Conservation (phyloP, 2,888 invertebrate genomes). For the Meteorus cinctellus region DNA sequence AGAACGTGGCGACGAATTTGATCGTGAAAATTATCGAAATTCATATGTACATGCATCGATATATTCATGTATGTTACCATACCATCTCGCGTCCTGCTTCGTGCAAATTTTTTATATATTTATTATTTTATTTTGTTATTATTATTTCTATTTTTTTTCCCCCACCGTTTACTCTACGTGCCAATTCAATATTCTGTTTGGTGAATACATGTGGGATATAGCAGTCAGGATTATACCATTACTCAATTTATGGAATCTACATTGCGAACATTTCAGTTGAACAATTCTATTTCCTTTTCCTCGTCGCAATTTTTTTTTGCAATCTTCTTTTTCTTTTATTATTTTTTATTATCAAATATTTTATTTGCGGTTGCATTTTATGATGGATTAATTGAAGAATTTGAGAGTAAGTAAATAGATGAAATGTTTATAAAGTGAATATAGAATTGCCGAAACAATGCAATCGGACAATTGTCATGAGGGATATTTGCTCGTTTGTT, state of each 20-base stretch:
- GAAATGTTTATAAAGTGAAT: not conserved
- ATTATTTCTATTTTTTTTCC: not conserved
- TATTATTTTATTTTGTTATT: not conserved
- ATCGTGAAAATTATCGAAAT: constrained; percentile 59
- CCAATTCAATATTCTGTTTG: constrained; percentile 25
- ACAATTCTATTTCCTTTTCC: not conserved
- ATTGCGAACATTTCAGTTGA: not conserved
- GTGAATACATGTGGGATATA: not conserved
- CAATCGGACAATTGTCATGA: constrained; percentile 3
- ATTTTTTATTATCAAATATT: not conserved
- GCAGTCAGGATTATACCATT: not conserved
- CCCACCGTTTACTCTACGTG: constrained; percentile 29
- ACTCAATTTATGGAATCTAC: not conserved
- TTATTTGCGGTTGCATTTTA: not conserved
- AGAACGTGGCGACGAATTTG: constrained; percentile 45
- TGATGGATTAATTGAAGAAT: not conserved
- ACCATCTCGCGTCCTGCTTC: not conserved
- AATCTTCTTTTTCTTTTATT: not conserved
- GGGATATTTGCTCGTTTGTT: constrained; percentile 30
- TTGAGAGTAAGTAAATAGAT: not conserved
- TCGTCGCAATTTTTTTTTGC: no score
- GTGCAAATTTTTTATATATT: constrained; percentile 1
- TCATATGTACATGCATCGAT: constrained; percentile 20
- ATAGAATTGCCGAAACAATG: not conserved
- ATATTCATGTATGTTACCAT: constrained; percentile 7